Conservation (phyloP, 2,888 invertebrate genomes). For the Mythimna vitellina region DNA sequence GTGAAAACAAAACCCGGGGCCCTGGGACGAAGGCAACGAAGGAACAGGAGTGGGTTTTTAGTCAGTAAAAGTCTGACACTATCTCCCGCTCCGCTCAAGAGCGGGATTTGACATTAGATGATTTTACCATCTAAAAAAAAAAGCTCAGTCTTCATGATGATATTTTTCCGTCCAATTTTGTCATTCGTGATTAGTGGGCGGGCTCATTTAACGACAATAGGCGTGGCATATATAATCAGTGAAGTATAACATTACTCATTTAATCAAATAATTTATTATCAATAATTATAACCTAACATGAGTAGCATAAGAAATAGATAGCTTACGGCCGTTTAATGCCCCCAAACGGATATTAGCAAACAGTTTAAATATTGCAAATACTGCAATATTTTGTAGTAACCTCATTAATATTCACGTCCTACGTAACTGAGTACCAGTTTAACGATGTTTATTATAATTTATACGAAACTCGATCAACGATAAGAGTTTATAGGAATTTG, state of each 20-base stretch:
- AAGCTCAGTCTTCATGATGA: background rate
- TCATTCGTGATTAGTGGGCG: background rate
- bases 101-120: too few relatives aligned
- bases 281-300: constrained; percentile 28
- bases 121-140: too few relatives aligned
- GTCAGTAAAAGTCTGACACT: too few relatives aligned
- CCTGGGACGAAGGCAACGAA: too few relatives aligned
- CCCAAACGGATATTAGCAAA: constrained; percentile 50
- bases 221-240: background rate
- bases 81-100: too few relatives aligned
- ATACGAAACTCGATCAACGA: constrained; percentile 53
- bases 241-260: constrained; percentile 1
- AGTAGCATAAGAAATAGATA: constrained; percentile 21
- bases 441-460: constrained; percentile 59
- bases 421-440: constrained; percentile 42
- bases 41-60: too few relatives aligned
- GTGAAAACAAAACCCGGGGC: too few relatives aligned
- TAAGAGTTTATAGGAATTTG: constrained; percentile 54
- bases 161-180: background rate
- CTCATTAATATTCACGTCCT: constrained; percentile 55
- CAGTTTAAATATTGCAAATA: constrained; percentile 51
- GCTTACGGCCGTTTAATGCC: constrained; percentile 13
- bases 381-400: constrained; percentile 51
- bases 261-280: constrained; percentile 26
- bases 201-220: background rate